These are phyloP conservation scores for Poecilia latipinna DNA, from an alignment of 2,113 vertebrate species.

Conservation along the genomic window DNA sequence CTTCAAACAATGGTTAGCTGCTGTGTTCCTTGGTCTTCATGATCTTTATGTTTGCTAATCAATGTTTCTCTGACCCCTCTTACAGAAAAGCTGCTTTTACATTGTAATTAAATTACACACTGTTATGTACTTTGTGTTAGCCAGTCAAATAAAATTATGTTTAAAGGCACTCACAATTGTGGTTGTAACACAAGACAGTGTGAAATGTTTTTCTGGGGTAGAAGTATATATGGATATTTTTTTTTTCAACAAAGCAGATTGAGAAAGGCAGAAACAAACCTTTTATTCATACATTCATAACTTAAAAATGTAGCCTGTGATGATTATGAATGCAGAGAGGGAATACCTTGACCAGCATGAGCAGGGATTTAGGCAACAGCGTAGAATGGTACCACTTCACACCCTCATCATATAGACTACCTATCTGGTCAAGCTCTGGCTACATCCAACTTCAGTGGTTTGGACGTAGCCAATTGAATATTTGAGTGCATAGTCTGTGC, in stretches of 20 bases:
- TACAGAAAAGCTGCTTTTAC: no score
- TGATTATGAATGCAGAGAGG: slow-evolving; percentile 68
- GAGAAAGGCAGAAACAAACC: slow-evolving; percentile 12
- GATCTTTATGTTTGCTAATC: no score
- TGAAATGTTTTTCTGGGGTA: no score
- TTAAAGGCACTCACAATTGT: no score
- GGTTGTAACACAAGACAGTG: no score
- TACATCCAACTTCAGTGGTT: slow-evolving; percentile 73
- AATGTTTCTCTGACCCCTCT: neutral
- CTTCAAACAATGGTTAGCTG: neutral
- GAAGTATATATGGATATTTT: neutral
- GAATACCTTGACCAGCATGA: slow-evolving; percentile 69
- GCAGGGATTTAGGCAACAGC: slow-evolving; percentile 65
- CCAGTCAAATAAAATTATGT: no score
- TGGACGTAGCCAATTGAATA: slow-evolving; percentile 62
- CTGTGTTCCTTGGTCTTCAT: no score
- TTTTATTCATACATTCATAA: slow-evolving; percentile 21
- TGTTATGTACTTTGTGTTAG: no score
- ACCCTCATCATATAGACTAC: slow-evolving; percentile 64
- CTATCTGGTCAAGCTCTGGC: slow-evolving; percentile 69
- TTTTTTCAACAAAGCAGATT: slow-evolving; percentile 22
- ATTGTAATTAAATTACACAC: no score
- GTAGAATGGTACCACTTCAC: slow-evolving; percentile 46
- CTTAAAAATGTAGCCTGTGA: slow-evolving; percentile 39
- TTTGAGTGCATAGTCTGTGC: slow-evolving; percentile 43